phyloP scores from a whole-genome alignment of 2,113 vertebrate genomes.

The Etheostoma spectabile region DNA sequence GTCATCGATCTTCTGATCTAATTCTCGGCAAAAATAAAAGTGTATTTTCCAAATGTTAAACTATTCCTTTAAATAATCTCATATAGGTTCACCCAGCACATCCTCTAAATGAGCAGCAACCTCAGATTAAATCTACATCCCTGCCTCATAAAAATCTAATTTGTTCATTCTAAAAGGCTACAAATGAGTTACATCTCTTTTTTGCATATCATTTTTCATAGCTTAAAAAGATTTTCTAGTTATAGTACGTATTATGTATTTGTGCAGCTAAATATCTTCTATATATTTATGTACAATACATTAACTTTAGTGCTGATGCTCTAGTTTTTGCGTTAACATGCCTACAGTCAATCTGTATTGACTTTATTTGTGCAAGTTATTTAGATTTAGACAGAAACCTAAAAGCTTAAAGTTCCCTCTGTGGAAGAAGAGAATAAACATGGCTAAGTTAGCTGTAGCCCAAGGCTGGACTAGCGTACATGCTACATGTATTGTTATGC shows the following conservation, averaged over 20 bases:
- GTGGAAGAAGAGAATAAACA: conserved; percentile 32
- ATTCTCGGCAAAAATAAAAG: background rate
- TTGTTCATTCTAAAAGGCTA: conserved; percentile 76
- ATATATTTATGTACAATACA: conserved; percentile 75
- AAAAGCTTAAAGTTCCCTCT: conserved; percentile 46
- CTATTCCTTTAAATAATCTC: conserved; percentile 34
- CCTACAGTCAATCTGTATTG: conserved; percentile 26
- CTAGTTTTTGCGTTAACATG: conserved; percentile 53
- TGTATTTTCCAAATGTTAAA: conserved; percentile 12
- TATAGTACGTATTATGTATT: conserved; percentile 60
- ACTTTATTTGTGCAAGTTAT: conserved; percentile 35
- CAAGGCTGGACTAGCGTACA: conserved; percentile 28
- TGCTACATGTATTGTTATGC: conserved; percentile 46
- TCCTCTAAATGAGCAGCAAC: conserved; percentile 31
- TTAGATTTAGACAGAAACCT: conserved; percentile 39
- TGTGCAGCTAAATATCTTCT: conserved; percentile 67
- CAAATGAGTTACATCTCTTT: conserved; percentile 51
- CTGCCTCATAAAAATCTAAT: conserved; percentile 48
- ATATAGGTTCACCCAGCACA: conserved; percentile 24
- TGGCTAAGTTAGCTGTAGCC: conserved; percentile 41
- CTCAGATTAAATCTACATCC: conserved; percentile 38
- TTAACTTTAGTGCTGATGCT: conserved; percentile 24
- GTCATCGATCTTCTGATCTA: background rate
- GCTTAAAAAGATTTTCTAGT: conserved; percentile 44
- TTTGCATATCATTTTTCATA: conserved; percentile 69